These are phyloP conservation scores for Adineta ricciae DNA, from an alignment of 2,888 invertebrate genomes.

Conservation along the genomic window DNA sequence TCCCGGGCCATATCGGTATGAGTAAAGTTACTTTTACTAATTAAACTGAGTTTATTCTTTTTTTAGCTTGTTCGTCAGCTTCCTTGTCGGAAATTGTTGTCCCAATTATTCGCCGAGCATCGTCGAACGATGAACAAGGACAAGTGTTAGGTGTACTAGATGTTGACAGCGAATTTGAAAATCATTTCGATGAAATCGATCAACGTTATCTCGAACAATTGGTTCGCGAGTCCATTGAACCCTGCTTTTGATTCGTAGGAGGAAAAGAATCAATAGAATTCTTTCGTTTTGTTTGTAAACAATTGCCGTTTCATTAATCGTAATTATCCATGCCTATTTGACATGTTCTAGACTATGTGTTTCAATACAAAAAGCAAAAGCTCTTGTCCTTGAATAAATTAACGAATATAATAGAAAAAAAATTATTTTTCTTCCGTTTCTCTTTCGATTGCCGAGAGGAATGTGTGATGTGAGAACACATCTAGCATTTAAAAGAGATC, in stretches of 20 bases:
- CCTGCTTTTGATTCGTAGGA: neutral
- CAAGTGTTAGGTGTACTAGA: conserved; percentile 27
- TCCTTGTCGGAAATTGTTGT: conserved; percentile 33
- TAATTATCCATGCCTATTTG: neutral
- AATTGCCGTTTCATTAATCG: neutral
- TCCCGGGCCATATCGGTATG: conserved; percentile 31
- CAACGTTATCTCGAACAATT: conserved; percentile 26
- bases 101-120: conserved; percentile 12
- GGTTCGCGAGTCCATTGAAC: neutral
- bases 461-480: neutral
- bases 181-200: conserved; percentile 28
- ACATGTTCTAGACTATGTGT: neutral
- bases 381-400: neutral
- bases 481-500: conserved; percentile 2
- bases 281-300: neutral
- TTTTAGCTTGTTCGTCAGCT: conserved; percentile 24
- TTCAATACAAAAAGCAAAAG: neutral
- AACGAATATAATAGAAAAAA: neutral
- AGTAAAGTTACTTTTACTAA: no score
- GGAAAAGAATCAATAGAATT: neutral
- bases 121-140: neutral
- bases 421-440: neutral
- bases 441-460: neutral
- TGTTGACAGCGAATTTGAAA: conserved; percentile 29
- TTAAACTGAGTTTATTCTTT: no score